These are phyloP conservation scores for Amblyjoppa fuscipennis DNA, from an alignment of 2,888 invertebrate genomes.

Conservation along the genomic window DNA sequence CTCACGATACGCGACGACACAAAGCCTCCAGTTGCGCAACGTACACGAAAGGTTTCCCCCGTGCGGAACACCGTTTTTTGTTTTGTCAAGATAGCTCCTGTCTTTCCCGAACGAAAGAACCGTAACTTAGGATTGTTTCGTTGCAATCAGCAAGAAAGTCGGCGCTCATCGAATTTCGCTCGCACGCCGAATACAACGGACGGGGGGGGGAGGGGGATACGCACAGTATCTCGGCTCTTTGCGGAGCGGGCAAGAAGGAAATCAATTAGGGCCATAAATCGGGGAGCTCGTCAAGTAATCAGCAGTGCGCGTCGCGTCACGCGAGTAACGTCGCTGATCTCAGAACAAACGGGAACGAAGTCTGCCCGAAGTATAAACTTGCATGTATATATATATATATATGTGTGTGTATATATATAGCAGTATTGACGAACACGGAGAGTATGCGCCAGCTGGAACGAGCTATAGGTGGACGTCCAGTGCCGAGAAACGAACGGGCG, in stretches of 20 bases:
- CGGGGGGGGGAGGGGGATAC: neutral
- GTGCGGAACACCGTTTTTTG: neutral
- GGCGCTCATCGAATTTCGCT: conserved; percentile 39
- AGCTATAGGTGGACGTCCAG: too few species aligned
- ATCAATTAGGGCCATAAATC: conserved; percentile 69
- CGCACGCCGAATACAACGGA: conserved; percentile 36
- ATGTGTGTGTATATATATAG: conserved; percentile 3
- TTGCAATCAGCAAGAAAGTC: conserved; percentile 4
- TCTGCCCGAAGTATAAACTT: conserved; percentile 37
- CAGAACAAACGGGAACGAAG: conserved; percentile 63
- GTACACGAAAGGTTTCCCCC: neutral
- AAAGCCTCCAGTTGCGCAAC: conserved; percentile 7
- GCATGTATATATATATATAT: conserved; percentile 4
- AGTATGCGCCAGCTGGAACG: neutral
- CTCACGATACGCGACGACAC: conserved; percentile 18
- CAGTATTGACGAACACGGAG: neutral
- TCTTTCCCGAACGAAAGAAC: neutral
- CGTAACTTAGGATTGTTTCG: neutral
- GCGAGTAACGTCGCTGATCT: conserved; percentile 65
- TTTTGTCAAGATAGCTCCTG: neutral
- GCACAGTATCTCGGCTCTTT: conserved; percentile 53
- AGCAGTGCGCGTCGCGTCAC: conserved; percentile 63
- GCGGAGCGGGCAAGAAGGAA: conserved; percentile 59
- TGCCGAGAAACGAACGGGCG: too few species aligned
- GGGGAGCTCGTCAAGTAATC: conserved; percentile 68